A percentile compares a stretch with the other conserved stretches of the same genome.
These are phyloP conservation scores for Urechis unicinctus DNA, from an alignment of 2,888 invertebrate genomes.

Conservation along the genomic window DNA sequence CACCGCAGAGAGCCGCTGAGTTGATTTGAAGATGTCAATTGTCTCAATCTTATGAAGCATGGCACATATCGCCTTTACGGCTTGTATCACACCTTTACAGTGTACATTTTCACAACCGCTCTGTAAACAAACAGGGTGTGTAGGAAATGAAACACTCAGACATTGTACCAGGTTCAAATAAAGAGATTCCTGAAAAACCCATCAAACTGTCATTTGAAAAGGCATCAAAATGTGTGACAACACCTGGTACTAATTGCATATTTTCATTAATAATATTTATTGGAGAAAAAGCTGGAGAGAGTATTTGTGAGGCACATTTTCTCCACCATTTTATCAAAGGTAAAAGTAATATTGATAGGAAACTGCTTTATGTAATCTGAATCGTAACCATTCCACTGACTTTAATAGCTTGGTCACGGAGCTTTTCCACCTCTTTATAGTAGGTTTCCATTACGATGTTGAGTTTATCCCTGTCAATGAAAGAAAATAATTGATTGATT, in stretches of 20 bases:
- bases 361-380: no score
- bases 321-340: no score
- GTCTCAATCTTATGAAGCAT: slow-evolving; percentile 84
- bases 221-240: no score
- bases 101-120: slow-evolving; percentile 19
- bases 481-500: neutral
- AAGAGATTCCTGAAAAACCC: neutral
- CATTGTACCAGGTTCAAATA: neutral
- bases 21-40: slow-evolving; percentile 72
- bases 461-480: slow-evolving; percentile 60
- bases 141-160: neutral
- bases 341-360: no score
- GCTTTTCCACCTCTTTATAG: slow-evolving; percentile 47
- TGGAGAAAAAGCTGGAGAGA: no score
- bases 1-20: slow-evolving; percentile 56
- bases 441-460: slow-evolving; percentile 74
- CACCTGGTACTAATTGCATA: no score
- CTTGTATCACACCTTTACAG: slow-evolving; percentile 73
- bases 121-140: neutral
- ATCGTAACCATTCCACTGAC: no score
- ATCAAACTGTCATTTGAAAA: no score
- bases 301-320: no score
- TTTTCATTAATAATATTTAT: no score
- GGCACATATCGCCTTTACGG: slow-evolving; percentile 86
- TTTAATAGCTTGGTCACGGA: slow-evolving; percentile 45